phyloP scores from a whole-genome alignment of 2,797 vertebrate genomes.

The Smutsia temminckii region DNA sequence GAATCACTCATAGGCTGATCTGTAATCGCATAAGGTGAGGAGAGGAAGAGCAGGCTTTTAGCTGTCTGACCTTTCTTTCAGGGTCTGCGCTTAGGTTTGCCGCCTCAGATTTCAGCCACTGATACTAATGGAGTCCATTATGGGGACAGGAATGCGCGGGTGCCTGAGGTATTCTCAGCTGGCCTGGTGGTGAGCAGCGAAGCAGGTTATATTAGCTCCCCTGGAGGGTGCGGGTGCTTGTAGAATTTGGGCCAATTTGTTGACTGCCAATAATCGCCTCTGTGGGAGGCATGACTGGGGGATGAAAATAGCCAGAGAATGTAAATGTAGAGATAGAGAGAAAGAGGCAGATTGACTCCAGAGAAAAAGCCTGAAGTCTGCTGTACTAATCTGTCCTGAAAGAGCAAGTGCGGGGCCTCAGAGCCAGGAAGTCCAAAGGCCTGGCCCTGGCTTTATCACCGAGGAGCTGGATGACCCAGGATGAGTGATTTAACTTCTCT shows the following conservation, averaged over 20 bases:
- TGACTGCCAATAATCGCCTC: slow-evolving; percentile 65
- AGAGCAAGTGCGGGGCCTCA: not conserved
- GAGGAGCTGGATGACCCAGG: not conserved
- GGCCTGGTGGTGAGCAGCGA: slow-evolving; percentile 55
- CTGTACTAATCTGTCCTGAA: not conserved
- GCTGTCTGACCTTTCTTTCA: slow-evolving; percentile 55
- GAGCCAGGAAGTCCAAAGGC: not conserved
- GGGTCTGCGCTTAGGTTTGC: slow-evolving; percentile 36
- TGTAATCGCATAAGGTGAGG: not conserved
- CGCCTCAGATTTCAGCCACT: slow-evolving; percentile 53
- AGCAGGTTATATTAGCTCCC: slow-evolving; percentile 45
- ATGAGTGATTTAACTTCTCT: not conserved
- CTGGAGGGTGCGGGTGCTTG: not conserved
- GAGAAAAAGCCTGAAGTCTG: not conserved
- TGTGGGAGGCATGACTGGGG: slow-evolving; percentile 56
- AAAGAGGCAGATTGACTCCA: not conserved
- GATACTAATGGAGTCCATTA: slow-evolving; percentile 60
- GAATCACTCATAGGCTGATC: slow-evolving; percentile 45
- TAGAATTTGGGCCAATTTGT: slow-evolving; percentile 64
- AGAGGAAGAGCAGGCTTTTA: slow-evolving; percentile 54
- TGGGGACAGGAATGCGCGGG: slow-evolving; percentile 37
- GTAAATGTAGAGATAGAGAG: slow-evolving; percentile 27
- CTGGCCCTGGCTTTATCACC: not conserved
- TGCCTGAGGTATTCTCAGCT: slow-evolving; percentile 51
- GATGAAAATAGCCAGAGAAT: slow-evolving; percentile 53